Evolutionary conservation across 2,113 vertebrate species (phyloP), one percentile per base, ranked within the genome.

Genomic region (Melanerpes aurifrons): DNA sequence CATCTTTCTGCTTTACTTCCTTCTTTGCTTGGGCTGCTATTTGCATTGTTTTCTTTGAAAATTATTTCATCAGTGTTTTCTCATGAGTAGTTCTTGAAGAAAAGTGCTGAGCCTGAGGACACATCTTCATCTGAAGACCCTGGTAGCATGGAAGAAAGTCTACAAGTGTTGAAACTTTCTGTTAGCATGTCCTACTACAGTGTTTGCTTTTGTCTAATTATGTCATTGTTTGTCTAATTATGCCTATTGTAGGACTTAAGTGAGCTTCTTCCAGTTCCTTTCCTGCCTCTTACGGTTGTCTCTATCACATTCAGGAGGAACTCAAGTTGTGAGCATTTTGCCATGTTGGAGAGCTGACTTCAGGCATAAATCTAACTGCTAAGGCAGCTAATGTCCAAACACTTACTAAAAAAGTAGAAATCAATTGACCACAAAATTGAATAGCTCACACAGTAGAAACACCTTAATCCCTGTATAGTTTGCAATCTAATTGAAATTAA

Each of bases 401-500:
- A 80, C 84, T 92, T 92, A 93, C 63, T 87, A 82, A 90, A 92
- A 90, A 94, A 92, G 86, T 93, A 95, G 89, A 93, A 94, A 96
- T 96, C 96, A 96, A 94, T 92, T 95, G 95, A 92, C 83, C 92
- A 91, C 89, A 94, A 94, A 96, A 92, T 96, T 94, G 77, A 94
- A 96, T 87, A 81, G 91, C 86, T 93, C 94, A 93, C 79, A 90
- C 68, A 82, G 82, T 75, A 94, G 93, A 96, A 95, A 96, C 89
- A 95, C 87, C 85, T 87, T 89, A 94, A 93, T 96, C 94, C 81
- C 66, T 93, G 84, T 89, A 92, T 93, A 93, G 93, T 95, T 95
- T 96, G 87, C 89, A 89, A 94, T 94, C 93, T 96, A 95, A 95
- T 87, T 94, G 82, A 95, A 96, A 96, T 95, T 94, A 95, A 96